A percentile compares a stretch with the other conserved stretches of the same genome.
Evolutionary conservation across 2,888 invertebrate species (phyloP).

Genomic region (Microchrysa polita): DNA sequence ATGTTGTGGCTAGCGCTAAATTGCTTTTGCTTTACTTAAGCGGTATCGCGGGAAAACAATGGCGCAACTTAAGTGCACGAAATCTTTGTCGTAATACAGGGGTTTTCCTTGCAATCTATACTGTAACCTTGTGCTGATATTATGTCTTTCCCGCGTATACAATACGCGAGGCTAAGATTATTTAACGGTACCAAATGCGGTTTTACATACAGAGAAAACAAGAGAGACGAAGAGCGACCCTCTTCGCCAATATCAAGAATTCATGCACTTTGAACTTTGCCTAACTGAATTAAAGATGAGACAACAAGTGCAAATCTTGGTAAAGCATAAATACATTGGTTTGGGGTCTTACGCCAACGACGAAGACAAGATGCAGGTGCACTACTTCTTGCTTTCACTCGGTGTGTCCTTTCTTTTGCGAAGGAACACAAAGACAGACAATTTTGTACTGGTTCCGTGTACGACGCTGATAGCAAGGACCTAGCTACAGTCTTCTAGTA

Average conservation of each 20-base stretch:
- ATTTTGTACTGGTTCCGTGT: too few species aligned
- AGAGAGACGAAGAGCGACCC: too few species aligned
- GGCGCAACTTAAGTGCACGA: neutral
- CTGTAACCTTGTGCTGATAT: too few species aligned
- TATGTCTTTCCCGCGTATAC: too few species aligned
- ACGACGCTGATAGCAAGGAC: too few species aligned
- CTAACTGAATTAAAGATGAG: constrained; percentile 48
- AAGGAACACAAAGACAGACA: constrained; percentile 6
- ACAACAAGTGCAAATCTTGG: constrained; percentile 45
- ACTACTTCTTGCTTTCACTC: too few species aligned
- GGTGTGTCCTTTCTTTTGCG: too few species aligned
- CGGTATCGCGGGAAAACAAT: constrained; percentile 14
- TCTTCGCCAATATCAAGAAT: constrained; percentile 37
- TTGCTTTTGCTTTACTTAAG: constrained; percentile 7
- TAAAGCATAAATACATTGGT: constrained; percentile 24
- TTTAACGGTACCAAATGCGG: constrained; percentile 26
- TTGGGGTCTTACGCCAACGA: too few species aligned
- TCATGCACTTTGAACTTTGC: constrained; percentile 45
- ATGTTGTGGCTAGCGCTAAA: constrained; percentile 31
- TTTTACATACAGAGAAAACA: constrained; percentile 30
- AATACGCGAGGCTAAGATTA: neutral
- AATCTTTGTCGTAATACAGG: too few species aligned
- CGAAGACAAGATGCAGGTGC: neutral
- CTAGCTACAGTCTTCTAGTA: too few species aligned
- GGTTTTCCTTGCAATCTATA: too few species aligned